These are phyloP conservation scores for Troides aeacus DNA, from an alignment of 2,888 invertebrate genomes.

Conservation along the genomic window DNA sequence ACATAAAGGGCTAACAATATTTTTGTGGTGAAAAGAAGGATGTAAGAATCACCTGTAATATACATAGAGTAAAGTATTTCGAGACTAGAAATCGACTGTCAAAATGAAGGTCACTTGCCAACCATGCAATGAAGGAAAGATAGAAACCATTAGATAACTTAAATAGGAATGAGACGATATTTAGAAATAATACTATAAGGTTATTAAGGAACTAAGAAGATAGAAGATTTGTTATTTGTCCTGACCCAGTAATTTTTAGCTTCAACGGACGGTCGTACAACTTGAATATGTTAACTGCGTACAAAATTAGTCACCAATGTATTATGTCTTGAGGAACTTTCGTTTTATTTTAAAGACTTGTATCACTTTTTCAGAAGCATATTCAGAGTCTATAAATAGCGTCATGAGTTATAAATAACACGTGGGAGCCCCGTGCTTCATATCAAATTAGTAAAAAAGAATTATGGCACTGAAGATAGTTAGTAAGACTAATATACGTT, in stretches of 20 bases:
- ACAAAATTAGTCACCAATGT: background rate
- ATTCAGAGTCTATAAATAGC: conserved; percentile 75
- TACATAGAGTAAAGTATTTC: conserved; percentile 10
- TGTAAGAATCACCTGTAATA: background rate
- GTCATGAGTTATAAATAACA: conserved; percentile 73
- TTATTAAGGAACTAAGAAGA: too few relatives aligned
- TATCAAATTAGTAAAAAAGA: conserved; percentile 65
- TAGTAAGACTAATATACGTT: conserved; percentile 47
- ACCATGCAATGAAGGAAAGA: conserved; percentile 6
- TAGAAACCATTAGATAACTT: conserved; percentile 1
- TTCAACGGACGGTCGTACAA: too few relatives aligned
- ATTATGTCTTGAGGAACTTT: conserved; percentile 18
- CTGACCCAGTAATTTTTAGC: too few relatives aligned
- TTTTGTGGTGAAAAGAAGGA: too few relatives aligned
- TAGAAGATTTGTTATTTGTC: too few relatives aligned
- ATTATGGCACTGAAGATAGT: conserved; percentile 56
- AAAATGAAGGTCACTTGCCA: conserved; percentile 26
- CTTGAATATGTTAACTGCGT: background rate
- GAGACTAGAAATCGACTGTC: conserved; percentile 9
- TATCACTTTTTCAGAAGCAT: conserved; percentile 66
- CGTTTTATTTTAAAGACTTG: conserved; percentile 49
- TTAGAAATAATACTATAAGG: background rate
- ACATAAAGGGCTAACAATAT: too few relatives aligned
- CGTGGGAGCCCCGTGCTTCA: conserved; percentile 72
- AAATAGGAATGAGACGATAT: background rate